Base-by-base conservation (phyloP, 1,140 invertebrate species). In the Lanistes nyassanus region DNA sequence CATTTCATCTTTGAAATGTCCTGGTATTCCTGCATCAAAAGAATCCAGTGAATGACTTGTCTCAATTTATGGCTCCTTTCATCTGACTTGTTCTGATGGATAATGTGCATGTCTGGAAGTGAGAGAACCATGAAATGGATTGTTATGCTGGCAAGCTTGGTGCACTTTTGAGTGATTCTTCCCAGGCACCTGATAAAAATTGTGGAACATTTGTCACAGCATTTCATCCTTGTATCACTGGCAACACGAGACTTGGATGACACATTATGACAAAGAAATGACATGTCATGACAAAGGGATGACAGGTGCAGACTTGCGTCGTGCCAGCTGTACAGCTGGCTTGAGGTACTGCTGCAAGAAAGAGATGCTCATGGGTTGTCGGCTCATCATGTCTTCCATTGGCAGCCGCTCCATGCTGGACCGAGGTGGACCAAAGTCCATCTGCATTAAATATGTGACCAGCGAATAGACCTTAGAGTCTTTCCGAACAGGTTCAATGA, bases 391-490 rank as follows among this genome's bases (percentile, higher is more conserved):
- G 36, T 86, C 84, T 70, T 88, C 82, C 66, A 85, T 82, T 37
- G 81, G 81, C 16, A 78, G 72, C 66, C 76, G 79, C 2, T 71
- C 56, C 23, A 29, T 26, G 21, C 21, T 19, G 1, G 31, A 29
- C 21, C 70, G 65, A 31, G 64, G 1, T n/a, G 62, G 70, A 31
- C 73, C 69, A 66, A 75, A 75, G 39, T 74, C 75, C 72, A 88
- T 85, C 82, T 88, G 86, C 81, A 86, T 85, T 19, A 88, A 75
- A 76, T 86, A 87, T 1, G 87, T 87, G 65, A 86, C 85, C 80
- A 88, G 86, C 31, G 86, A 86, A 78, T 80, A 81, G 5, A 84
- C 69, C 70, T 82, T 83, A 51, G 83, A 85, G 36, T 87, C 85
- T 68, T 83, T 86, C 34, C 60, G 74, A 21, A 83, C 81, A 68